Percentiles rank a stretch among this genome's conserved stretches.
Evolutionary conservation across 2,888 invertebrate genomes (phyloP).

Genomic region (Incurvaria masculella): DNA sequence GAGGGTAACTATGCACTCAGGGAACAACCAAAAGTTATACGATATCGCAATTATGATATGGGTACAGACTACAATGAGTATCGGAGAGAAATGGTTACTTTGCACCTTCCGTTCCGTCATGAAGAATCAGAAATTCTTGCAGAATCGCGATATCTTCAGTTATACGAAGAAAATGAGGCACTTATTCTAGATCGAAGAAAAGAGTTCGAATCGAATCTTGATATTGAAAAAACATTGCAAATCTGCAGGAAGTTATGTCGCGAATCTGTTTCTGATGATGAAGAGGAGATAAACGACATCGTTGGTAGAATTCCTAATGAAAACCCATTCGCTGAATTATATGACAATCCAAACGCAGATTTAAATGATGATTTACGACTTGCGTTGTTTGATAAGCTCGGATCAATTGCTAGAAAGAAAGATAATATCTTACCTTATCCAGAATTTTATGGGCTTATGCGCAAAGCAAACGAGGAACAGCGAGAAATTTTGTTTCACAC

Average conservation of each 20-base stretch:
- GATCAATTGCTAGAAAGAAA: neutral
- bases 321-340: constrained; percentile 2
- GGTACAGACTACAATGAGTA: constrained; percentile 23
- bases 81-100: constrained; percentile 25
- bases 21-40: constrained; percentile 22
- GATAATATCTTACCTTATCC: neutral
- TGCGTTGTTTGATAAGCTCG: constrained; percentile 1
- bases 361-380: constrained; percentile 2
- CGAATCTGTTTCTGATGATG: constrained; percentile 4
- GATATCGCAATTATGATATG: constrained; percentile 29
- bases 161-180: constrained; percentile 23
- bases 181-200: constrained; percentile 20
- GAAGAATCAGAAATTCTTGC: constrained; percentile 27
- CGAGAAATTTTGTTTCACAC: constrained; percentile 6
- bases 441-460: constrained; percentile 7
- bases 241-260: constrained; percentile 15
- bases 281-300: constrained; percentile 2
- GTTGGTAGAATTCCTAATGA: constrained; percentile 2
- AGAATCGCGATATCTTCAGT: constrained; percentile 23
- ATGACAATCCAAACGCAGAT: constrained; percentile 2
- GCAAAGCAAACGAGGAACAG: constrained; percentile 10
- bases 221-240: constrained; percentile 22
- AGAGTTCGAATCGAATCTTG: constrained; percentile 25
- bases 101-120: constrained; percentile 27
- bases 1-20: constrained; percentile 16